phyloP scores from a whole-genome alignment of 2,888 invertebrate genomes.

The Agrochola lota region DNA sequence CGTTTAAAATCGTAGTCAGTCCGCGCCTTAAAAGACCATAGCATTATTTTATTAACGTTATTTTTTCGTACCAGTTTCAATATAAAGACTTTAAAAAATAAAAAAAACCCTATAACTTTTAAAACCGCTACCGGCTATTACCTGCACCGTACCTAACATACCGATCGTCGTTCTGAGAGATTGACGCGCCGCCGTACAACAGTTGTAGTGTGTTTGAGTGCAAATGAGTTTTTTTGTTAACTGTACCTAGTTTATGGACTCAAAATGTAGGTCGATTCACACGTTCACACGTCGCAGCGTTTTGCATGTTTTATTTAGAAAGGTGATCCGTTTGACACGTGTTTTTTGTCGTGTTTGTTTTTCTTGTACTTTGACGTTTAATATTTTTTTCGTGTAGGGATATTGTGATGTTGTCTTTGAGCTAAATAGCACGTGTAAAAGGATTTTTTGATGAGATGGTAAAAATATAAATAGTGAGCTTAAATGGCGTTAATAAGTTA shows the following conservation, averaged over 20 bases:
- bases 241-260: constrained; percentile 60
- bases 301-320: constrained; percentile 58
- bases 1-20: too few species aligned
- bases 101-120: background rate
- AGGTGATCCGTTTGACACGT: constrained; percentile 43
- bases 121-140: constrained; percentile 59
- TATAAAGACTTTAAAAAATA: too few species aligned
- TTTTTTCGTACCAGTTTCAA: too few species aligned
- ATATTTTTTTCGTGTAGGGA: constrained; percentile 11
- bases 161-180: constrained; percentile 82
- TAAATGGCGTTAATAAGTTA: too few species aligned
- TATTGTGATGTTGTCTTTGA: constrained; percentile 24
- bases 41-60: too few species aligned
- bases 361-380: constrained; percentile 18
- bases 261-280: constrained; percentile 61
- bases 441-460: background rate
- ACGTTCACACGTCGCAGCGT: constrained; percentile 52
- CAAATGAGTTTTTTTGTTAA: constrained; percentile 85
- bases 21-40: too few species aligned
- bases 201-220: constrained; percentile 82
- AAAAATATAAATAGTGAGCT: background rate
- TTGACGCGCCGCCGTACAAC: constrained; percentile 79
- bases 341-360: constrained; percentile 20
- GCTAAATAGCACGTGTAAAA: background rate
- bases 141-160: constrained; percentile 70